phyloP scores from a whole-genome alignment of 2,113 vertebrate species.

The Eubucco bourcierii region DNA sequence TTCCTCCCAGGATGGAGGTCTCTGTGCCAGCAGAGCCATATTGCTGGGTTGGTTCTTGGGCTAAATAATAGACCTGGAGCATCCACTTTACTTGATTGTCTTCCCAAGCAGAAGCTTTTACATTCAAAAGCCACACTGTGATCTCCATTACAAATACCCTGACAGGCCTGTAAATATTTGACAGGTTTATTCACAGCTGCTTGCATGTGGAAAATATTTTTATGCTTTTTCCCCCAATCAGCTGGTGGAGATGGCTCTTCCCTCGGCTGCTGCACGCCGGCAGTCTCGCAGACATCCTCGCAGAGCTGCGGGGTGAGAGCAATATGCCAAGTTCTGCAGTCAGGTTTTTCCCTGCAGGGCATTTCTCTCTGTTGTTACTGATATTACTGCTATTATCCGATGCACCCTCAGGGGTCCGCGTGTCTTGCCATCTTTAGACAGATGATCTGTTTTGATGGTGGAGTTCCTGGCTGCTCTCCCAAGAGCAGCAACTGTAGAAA shows the following conservation, averaged over 20 bases:
- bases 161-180: slow-evolving; percentile 49
- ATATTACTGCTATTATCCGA: slow-evolving; percentile 31
- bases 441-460: slow-evolving; percentile 41
- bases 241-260: not conserved
- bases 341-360: slow-evolving; percentile 45
- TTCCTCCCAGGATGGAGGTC: not conserved
- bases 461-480: slow-evolving; percentile 30
- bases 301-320: not conserved
- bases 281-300: not conserved
- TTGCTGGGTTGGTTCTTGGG: not conserved
- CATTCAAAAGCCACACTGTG: slow-evolving; percentile 15
- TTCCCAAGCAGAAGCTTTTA: slow-evolving; percentile 44
- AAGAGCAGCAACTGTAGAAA: slow-evolving; percentile 25
- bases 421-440: slow-evolving; percentile 20
- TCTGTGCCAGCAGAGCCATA: not conserved
- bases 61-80: not conserved
- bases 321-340: slow-evolving; percentile 6
- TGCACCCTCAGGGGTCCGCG: not conserved
- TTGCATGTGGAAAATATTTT: slow-evolving; percentile 49
- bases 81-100: slow-evolving; percentile 32
- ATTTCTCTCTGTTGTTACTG: slow-evolving; percentile 35
- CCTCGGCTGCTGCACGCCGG: not conserved
- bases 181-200: slow-evolving; percentile 54
- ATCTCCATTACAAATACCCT: slow-evolving; percentile 46
- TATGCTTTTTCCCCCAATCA: not conserved